Base-by-base conservation (phyloP, 2,888 invertebrate genomes). In the Heptascelio sp. region DNA sequence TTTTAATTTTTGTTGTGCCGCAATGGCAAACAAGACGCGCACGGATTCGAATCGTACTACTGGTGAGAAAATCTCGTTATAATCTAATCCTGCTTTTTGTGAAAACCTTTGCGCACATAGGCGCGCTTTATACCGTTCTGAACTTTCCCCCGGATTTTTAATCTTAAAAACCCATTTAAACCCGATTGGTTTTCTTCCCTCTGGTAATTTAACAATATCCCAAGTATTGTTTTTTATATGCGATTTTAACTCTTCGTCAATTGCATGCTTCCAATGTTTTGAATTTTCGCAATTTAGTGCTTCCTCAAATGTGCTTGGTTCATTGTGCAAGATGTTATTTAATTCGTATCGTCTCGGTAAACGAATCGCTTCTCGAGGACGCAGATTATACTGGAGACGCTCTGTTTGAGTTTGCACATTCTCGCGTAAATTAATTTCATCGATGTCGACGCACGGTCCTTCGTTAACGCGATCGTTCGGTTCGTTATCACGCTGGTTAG, bases 21-120 rank as follows among this genome's bases (percentile, higher is more conserved):
- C 53, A 53, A 53, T 23, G 13, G 53, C 25, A n/a, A 53, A 25
- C 26, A 53, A 53, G 0, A 53, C 53, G 15, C 53, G 53, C 1
- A 53, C 6, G 2, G 53, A 53, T 5, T 68, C 55, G 11, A 26
- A 60, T 0, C 71, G 19, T 17, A 37, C 67, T 11, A 62, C 55
- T 1, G 71, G 71, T 25, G 62, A 30, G n/a, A 78, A 71, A n/a
- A 51, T 49, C 6, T 78, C 60, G 0, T 49, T 26, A 26, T 49
- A 78, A 17, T 71, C 78, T 17, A 59, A 19, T 15, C 49, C 64
- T 11, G 15, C 46, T 19, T 59, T 25, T 59, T 77, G 71, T 2
- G 40, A 40, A 11, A 26, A 80, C 0, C 77, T 72, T 30, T 76
- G 75, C 8, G 83, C 76, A 19, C 71, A 65, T 9, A 80, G n/a